These are phyloP conservation scores for Cerceris ruficornis DNA, from an alignment of 2,888 invertebrate genomes.

Conservation along the genomic window DNA sequence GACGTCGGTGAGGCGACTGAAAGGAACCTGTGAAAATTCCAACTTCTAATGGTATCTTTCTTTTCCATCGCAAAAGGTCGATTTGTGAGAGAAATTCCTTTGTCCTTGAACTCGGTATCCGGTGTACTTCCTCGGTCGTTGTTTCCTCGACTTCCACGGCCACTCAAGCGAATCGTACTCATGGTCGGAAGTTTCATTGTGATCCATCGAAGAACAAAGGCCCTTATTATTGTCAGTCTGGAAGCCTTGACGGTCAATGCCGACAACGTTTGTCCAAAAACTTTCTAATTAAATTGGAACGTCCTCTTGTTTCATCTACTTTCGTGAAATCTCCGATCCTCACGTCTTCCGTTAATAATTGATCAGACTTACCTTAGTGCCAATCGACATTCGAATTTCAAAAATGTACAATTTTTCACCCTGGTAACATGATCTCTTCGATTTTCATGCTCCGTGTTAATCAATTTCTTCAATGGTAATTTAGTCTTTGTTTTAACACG, in stretches of 20 bases:
- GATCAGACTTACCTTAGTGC: too few relatives aligned
- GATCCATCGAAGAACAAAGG: constrained; percentile 52
- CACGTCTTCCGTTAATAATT: too few relatives aligned
- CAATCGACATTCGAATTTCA: background rate
- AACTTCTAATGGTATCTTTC: background rate
- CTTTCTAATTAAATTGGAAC: constrained; percentile 38
- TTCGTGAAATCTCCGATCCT: too few relatives aligned
- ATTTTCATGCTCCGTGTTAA: too few relatives aligned
- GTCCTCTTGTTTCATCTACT: constrained; percentile 6
- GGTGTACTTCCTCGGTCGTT: constrained; percentile 52
- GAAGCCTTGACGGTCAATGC: constrained; percentile 44
- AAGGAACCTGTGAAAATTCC: background rate
- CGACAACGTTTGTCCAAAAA: constrained; percentile 26
- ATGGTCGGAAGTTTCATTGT: constrained; percentile 56
- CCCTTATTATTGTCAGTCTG: constrained; percentile 36
- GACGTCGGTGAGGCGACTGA: background rate
- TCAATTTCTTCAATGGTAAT: too few relatives aligned
- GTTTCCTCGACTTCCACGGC: constrained; percentile 51
- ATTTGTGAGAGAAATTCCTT: constrained; percentile 44
- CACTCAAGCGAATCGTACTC: constrained; percentile 64
- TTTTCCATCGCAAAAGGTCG: constrained; percentile 17
- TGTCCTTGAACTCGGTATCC: constrained; percentile 52
- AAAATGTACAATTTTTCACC: background rate
- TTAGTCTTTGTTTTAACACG: too few relatives aligned
- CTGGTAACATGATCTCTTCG: too few relatives aligned